Evolutionary conservation across 2,888 invertebrate genomes (phyloP).

Genomic region (Drosophila demipolita): DNA sequence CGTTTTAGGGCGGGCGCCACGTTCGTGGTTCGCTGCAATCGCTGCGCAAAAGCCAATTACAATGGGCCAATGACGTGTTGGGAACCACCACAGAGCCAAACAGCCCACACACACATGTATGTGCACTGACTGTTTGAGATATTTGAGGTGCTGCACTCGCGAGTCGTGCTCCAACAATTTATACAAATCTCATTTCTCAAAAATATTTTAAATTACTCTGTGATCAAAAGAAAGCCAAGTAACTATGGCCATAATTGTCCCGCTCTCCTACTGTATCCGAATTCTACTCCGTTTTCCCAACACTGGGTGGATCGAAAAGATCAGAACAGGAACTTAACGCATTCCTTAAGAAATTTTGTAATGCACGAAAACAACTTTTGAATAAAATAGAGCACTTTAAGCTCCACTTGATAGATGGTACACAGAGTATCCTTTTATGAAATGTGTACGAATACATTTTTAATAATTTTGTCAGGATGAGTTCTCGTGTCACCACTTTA

Average conservation of each 20-base stretch:
- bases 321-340: neutral
- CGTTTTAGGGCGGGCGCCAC: constrained; percentile 49
- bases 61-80: constrained; percentile 19
- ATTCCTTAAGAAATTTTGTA: neutral
- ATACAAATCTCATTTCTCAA: neutral
- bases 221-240: neutral
- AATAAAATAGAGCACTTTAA: neutral
- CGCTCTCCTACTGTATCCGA: neutral
- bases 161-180: constrained; percentile 1
- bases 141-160: neutral
- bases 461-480: neutral
- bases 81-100: constrained; percentile 5
- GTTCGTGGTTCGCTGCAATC: constrained; percentile 47
- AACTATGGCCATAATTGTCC: neutral
- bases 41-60: constrained; percentile 19
- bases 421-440: neutral
- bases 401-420: neutral
- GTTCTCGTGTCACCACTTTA: neutral
- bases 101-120: neutral
- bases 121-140: neutral
- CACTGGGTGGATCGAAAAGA: neutral
- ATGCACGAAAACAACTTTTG: neutral
- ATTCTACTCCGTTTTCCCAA: neutral
- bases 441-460: neutral
- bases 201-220: neutral